These are phyloP conservation scores for Neopipo cinnamomea DNA, from an alignment of 2,113 vertebrate species.

Conservation along the genomic window DNA sequence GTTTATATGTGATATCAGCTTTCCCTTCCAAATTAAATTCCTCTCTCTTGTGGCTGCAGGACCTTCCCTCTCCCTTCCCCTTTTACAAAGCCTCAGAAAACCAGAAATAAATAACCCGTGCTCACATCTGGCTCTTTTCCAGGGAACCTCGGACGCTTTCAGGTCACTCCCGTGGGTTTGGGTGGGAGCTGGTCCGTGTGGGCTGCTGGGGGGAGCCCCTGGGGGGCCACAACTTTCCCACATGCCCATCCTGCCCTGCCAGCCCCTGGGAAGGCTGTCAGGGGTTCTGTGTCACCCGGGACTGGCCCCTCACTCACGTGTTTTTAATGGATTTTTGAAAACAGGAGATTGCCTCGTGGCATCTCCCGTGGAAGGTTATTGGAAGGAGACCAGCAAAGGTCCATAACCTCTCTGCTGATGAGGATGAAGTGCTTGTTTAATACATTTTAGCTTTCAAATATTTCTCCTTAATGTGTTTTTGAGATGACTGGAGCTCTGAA, in stretches of 20 bases:
- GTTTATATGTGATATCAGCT: accelerated
- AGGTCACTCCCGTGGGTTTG: accelerated
- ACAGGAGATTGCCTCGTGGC: background rate
- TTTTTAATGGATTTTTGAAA: background rate
- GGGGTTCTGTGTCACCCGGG: background rate
- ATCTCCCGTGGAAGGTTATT: background rate
- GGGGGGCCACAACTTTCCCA: accelerated
- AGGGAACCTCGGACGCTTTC: background rate
- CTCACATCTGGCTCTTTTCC: background rate
- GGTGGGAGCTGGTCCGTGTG: background rate
- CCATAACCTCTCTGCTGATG: conserved; percentile 26
- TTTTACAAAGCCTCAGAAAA: background rate
- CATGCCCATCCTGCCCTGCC: background rate
- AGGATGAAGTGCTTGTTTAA: conserved; percentile 40
- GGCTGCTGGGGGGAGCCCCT: accelerated
- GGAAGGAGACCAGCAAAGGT: conserved; percentile 35
- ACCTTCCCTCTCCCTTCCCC: background rate
- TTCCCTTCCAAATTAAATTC: background rate
- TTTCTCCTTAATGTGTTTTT: conserved; percentile 41
- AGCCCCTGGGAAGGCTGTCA: accelerated
- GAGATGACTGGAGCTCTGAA: conserved; percentile 33
- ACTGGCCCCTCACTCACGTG: accelerated
- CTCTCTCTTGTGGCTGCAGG: background rate
- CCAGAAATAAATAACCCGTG: background rate
- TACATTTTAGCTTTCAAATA: conserved; percentile 37